Base-by-base conservation (phyloP, 2,113 vertebrate species). In the Urocitellus parryii region DNA sequence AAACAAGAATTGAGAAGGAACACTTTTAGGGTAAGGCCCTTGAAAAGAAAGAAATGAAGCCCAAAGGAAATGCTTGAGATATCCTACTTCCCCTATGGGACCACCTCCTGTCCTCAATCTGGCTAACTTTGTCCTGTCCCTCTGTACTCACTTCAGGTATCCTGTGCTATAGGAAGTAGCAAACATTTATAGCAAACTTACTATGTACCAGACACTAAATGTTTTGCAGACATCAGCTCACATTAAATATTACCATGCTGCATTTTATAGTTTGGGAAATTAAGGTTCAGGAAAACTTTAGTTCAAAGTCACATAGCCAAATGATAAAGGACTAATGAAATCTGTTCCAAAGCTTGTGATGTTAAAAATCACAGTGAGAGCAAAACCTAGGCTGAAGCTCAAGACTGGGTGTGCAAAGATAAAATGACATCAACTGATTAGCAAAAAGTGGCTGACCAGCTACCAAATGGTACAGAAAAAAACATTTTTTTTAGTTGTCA, bases 261-360 rank as follows among this genome's bases (percentile, higher is more conserved):
- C 14, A 4, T 65, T 91, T 91, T 72, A 91, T 51, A 76, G n/a
- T 80, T 76, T 48, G 76, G 42, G 42, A 84, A 87, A 68, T 90
- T 67, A 79, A 90, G 90, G 77, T 22, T 76, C 42, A 72, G 74
- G 87, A 42, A 95, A 70, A 42, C 61, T 22, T 80, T 95, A 88
- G 10, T 34, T 39, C 73, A 67, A 63, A 92, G 58, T 73, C 32
- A 82, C 25, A 82, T 1, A 65, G 42, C 7, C 16, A 90, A 92
- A 65, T 77, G 48, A 82, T 34, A 76, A 77, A 82, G 51, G 20
- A n/a, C 53, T 76, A 29, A 42, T 17, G 7, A 63, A 68, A 51
- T 82, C 45, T 78, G 48, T 68, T 45, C 24, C 48, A 78, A 58
- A 82, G 51, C 29, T 34, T 58, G 65, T 61, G 78, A 14, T 89